Evolutionary conservation across 64 coral and sea anemone species (phyloP).

Genomic region (Montipora sp.): DNA sequence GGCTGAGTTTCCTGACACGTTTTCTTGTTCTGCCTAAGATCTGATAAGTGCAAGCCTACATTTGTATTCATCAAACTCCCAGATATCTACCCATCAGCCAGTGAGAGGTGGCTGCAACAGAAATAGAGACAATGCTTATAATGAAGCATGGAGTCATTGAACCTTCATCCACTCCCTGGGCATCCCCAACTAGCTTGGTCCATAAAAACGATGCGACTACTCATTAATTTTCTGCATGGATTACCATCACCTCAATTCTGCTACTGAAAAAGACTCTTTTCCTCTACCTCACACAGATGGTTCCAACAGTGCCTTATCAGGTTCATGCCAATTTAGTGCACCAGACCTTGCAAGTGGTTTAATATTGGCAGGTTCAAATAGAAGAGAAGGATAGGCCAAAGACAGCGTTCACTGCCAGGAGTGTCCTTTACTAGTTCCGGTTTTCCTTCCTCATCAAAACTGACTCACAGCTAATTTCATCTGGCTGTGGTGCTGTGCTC

Average conservation of each 20-base stretch:
- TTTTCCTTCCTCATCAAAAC: too few relatives aligned
- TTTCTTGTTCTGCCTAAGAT: neutral
- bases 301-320: neutral
- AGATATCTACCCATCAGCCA: neutral
- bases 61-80: neutral
- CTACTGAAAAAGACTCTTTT: neutral
- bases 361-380: neutral
- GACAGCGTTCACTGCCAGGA: neutral
- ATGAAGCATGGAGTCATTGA: conserved; percentile 7
- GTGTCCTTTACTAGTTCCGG: conserved; percentile 42
- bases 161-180: conserved; percentile 26
- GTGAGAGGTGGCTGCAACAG: neutral
- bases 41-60: neutral
- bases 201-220: conserved; percentile 41
- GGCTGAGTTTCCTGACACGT: conserved; percentile 9
- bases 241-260: conserved; percentile 41
- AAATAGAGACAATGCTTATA: neutral
- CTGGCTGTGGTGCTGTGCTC: too few relatives aligned
- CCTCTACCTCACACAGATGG: neutral
- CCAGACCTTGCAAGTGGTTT: neutral
- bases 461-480: too few relatives aligned
- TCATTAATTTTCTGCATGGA: conserved; percentile 25
- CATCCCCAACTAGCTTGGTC: conserved; percentile 5
- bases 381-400: neutral
- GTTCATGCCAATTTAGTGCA: neutral